Base-by-base conservation (phyloP, 1,140 invertebrate species). In the Meloidogyne hapla region DNA sequence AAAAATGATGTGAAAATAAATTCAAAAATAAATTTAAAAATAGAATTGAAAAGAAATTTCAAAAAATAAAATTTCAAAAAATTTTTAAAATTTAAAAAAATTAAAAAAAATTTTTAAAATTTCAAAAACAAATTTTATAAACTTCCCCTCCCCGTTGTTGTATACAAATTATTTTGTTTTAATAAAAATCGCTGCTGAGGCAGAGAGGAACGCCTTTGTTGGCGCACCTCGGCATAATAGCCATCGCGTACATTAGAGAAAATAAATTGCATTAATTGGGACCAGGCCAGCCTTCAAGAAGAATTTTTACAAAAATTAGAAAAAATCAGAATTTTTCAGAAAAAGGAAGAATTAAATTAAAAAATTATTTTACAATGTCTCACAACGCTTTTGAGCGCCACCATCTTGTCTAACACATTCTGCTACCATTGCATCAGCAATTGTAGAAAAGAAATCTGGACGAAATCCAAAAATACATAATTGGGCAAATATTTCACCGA, bases 391-490 rank as follows among this genome's bases (percentile, higher is more conserved):
- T 15, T 81, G 75, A 75, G 85, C 76, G 8, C 84, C 84, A 2
- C 78, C 79, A 66, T 85, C 83, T 18, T 87, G 71, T 72, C 77
- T 74, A 15, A 85, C 84, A 61, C 84, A 85, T 82, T 85, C 84
- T 5, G 84, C 83, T 61, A 87, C 85, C 1, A 80, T 81, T 4
- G 84, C 85, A 74, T 85, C 84, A 25, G 84, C 84, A 12, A 85
- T 79, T n/a, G 75, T 74, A 5, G 84, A 81, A 33, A 85, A 87
- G 26, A 80, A 85, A 64, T 85, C 84, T 10, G 84, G 84, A 4
- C 85, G 81, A 72, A 85, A 85, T 13, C 84, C 84, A 25, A 82
- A 45, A n/a, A 79, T 78, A 63, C 85, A 85, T 0, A 85, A 68
- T 38, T 77, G 67, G 9, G 80, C 85, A 40, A 84, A 83, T 25